These are phyloP conservation scores for Drosophila santomea DNA, from an alignment of 1,140 invertebrate species.

Conservation along the genomic window DNA sequence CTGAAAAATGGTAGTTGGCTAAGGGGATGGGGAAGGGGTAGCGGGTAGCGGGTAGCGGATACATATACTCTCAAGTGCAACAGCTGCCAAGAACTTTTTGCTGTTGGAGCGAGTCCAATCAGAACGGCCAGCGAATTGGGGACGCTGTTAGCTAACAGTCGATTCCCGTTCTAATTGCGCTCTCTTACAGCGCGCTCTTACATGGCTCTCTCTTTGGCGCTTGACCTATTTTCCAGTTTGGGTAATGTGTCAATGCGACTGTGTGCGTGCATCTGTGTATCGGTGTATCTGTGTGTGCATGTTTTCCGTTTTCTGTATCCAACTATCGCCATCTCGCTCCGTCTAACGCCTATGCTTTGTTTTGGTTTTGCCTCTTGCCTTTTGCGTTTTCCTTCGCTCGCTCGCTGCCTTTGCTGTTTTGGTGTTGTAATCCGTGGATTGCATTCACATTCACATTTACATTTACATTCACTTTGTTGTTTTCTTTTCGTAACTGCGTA, in stretches of 20 bases:
- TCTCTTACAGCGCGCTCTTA: slow-evolving; percentile 14
- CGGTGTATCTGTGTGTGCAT: slow-evolving; percentile 36
- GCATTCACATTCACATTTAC: slow-evolving; percentile 69
- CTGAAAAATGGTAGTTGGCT: slow-evolving; percentile 9
- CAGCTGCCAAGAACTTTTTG: slow-evolving; percentile 24
- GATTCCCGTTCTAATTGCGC: slow-evolving; percentile 71
- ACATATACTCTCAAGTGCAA: slow-evolving; percentile 32
- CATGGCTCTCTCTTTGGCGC: slow-evolving; percentile 10
- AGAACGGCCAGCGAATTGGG: slow-evolving; percentile 40
- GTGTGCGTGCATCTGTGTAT: slow-evolving; percentile 10
- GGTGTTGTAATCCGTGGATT: slow-evolving; percentile 74
- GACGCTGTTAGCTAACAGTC: slow-evolving; percentile 70
- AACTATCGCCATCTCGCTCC: slow-evolving; percentile 41
- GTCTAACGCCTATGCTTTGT: slow-evolving; percentile 76
- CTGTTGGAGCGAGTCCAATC: slow-evolving; percentile 53
- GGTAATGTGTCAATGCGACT: slow-evolving; percentile 59
- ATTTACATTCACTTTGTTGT: slow-evolving; percentile 50
- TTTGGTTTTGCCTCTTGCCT: slow-evolving; percentile 77
- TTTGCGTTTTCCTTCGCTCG: slow-evolving; percentile 34
- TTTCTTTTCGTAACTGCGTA: slow-evolving; percentile 78
- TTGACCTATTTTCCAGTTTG: slow-evolving; percentile 81
- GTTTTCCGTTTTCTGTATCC: slow-evolving; percentile 38
- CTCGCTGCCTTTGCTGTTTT: slow-evolving; percentile 64
- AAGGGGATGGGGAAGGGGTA: no score
- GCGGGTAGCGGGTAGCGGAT: no score